Base-by-base conservation (phyloP, 2,888 invertebrate genomes). In the Scaptomyza cyrtandrae region DNA sequence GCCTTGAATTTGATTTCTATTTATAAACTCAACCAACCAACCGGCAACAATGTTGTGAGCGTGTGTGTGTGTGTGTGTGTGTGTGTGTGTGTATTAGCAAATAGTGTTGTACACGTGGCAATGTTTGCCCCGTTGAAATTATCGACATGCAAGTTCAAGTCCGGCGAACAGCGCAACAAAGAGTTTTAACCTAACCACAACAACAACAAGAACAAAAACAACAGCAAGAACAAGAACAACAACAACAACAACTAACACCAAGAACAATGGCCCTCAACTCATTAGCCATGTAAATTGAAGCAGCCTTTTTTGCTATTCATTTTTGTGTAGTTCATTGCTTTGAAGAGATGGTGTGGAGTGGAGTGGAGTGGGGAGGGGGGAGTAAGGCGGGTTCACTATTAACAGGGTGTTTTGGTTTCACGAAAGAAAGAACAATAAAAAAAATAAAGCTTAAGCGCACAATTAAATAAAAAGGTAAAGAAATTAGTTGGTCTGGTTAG, bases 61-160 rank as follows among this genome's bases (percentile, higher is more conserved):
- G 1, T 9, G 24, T 24, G 7, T 24, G 13, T 45, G 9, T 4
- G 7, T 45, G 1, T 24, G 6, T 29, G n/a, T 45, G 27, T 35
- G n/a, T 54, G 11, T 48, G 33, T 55, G 44, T 48, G 29, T 53
- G 7, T 29, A 2, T 19, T n/a, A 44, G 6, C 29, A 19, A 31
- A 19, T 37, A 10, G 10, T 49, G n/a, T 16, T 43, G 29, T 44
- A 24, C 39, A 61, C 57, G 55, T 37, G 39, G 35, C 33, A 55
- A 31, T 41, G 39, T 65, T 49, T 53, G 52, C 50, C 41, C 41
- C 55, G 59, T 63, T 43, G 61, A 65, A 65, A 83, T 82, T 85
- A 87, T 82, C 76, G 71, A 76, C 82, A 85, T 87, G 82, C 82
- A 82, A 85, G 88, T 82, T 82, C 83, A 82, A 76, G 86, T 71